Base-by-base conservation (phyloP, 1,140 invertebrate species). In the roundworm (Caenorhabditis elegans) region DNA sequence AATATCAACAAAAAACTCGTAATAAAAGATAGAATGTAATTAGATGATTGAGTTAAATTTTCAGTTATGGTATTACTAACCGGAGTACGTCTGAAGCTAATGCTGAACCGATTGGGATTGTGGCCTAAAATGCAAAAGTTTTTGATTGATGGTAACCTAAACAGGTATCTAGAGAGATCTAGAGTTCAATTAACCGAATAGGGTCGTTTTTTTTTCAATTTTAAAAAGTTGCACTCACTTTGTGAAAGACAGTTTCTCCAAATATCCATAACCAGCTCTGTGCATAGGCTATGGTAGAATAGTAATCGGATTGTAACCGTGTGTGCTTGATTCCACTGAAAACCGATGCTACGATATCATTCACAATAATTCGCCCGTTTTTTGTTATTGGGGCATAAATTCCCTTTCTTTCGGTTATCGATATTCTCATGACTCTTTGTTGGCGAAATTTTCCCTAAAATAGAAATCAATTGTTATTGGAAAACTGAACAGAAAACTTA, bases 311-410 rank as follows among this genome's bases (percentile, higher is more conserved):
- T 70, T 70, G 60, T 8, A 70, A 70, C 22, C 60, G 60, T 10
- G 60, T 70, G 39, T 70, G 60, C 60, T 70, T 70, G 5, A 39
- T 70, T 43, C 60, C 60, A 19, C 60, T 70, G 26, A 34, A 70
- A 8, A 39, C 31, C 4, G 76, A 77, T 2, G 76, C 76, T 19
- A 77, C 46, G 31, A 77, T 77, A 19, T 77, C 76, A 24, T 77
- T 77, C 46, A 77, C 46, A 49, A 77, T 77, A 17, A 77, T 77
- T 49, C 76, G 17, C 22, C 76, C 76, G 19, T 77, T 77, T 3
- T 47, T 17, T 49, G 76, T 77, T 3, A 77, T 77, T 53, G 76
- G 76, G 22, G 76, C 76, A 31, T 48, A 77, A 26, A 51, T 53
- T 77, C 76, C 76, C 26, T 49, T 43, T 28, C 76, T 28, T 19